Base-by-base conservation (phyloP, 2,888 invertebrate genomes). In the Polydesmus complanatus region DNA sequence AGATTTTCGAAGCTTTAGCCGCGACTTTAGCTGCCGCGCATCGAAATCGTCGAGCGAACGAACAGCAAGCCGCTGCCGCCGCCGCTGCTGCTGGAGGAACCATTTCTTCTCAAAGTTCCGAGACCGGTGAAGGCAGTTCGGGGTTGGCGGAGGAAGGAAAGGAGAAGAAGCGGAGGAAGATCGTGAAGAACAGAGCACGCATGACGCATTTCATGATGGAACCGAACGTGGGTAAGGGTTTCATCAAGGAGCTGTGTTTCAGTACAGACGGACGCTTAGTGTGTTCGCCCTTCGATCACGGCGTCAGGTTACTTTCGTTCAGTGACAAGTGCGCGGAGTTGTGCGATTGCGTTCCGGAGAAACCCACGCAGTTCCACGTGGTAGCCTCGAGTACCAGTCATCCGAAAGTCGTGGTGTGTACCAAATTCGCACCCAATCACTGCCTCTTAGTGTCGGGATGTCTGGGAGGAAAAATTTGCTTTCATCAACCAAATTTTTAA, bases 241-340 rank as follows among this genome's bases (percentile, higher is more conserved):
- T 88, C 68, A 94, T 95, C 61, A 95, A 95, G 73, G 95, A 94
- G 71, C 77, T 91, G 54, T 88, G 89, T 68, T 94, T 90, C 73
- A 92, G 92, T 1, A 79, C 87, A 1, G 93, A 94, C 72, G 95
- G 95, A 0, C 80, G 93, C 56, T 75, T 94, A 11, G 84, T 95
- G 27, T 90, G 90, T 70, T 94, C 93, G 0, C 94, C 95, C 0
- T 92, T 85, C 73, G 88, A 85, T 0, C 84, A 82, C 69, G 93
- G 94, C 27, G 82, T 93, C 63, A 78, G 94, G n/a, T 77, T 95
- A 2, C 75, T 95, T 25, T 84, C 86, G 0, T 88, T 93, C 67
- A 83, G 85, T 68, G 78, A 82, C 8, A 76, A 82, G 56, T 90
- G 91, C 71, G 79, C 84, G 57, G 92, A 93, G 71, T 75, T 92